Evolutionary conservation across 2,797 vertebrate species (phyloP), one percentile per base, ranked within the genome.

Genomic region (Benthosema pterotum): DNA sequence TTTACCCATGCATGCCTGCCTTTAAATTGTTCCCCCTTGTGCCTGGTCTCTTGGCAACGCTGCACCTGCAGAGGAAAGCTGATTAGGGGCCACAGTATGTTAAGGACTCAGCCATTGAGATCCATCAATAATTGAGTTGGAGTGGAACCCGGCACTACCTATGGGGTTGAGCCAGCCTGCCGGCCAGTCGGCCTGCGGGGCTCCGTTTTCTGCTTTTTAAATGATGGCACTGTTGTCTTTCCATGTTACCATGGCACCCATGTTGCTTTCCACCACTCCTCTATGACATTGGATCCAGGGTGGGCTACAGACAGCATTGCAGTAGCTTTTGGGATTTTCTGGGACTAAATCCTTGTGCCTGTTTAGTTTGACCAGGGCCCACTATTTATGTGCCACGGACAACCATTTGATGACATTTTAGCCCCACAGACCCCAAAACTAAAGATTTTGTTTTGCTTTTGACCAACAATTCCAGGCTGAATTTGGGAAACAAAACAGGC

Each of bases 71-170:
- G 72, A 73, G 83, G 78, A 69, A 75, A 75, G 83, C 84, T 79
- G 82, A 78, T 74, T 73, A 69, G 67, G 57, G 19, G 60, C 61
- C 50, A 11, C 50, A 11, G 60, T 66, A 79, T 69, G 74, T 71
- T 50, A 74, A 75, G 80, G 67, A 78, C 38, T 18, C 75, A 58
- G 82, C 68, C 78, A 62, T 75, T 76, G 87, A 83, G 83, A 79
- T 73, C 57, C 87, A 92, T 92, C 76, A 91, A 91, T 92, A 89
- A 92, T 92, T 83, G 67, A 91, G 83, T 47, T 60, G 67, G 57
- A 77, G 57, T 87, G 75, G 82, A 89, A 84, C 65, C 71, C 4
- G 9, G 86, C 82, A 86, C 84, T 79, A 78, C 42, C n/a, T n/a
- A 90, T 92, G 74, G 91, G 93, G 81, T 69, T 69, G 63, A 73